A percentile compares a stretch with the other conserved stretches of the same genome.
phyloP scores from a whole-genome alignment of 2,888 invertebrate species.

The Rhingia rostrata region DNA sequence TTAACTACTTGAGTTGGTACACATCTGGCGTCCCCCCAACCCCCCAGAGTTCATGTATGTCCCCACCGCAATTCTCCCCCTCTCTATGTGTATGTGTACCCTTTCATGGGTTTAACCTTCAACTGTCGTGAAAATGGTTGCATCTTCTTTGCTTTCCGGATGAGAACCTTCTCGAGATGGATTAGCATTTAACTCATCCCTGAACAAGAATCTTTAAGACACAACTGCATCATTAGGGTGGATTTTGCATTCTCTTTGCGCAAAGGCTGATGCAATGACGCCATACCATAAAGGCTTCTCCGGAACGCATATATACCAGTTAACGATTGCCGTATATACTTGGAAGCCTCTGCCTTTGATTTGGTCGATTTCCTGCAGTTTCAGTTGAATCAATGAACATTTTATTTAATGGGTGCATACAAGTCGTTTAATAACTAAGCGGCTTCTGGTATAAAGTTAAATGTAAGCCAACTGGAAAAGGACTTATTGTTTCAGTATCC shows the following conservation, averaged over 20 bases:
- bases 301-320: no score
- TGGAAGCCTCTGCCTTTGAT: no score
- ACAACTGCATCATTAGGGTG: slow-evolving; percentile 45
- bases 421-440: no score
- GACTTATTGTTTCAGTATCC: no score
- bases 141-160: slow-evolving; percentile 35
- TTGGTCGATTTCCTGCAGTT: no score
- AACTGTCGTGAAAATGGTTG: slow-evolving; percentile 55
- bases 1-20: background rate
- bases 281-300: background rate
- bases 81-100: background rate
- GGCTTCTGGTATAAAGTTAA: no score
- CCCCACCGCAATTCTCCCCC: background rate
- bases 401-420: no score
- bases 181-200: slow-evolving; percentile 40
- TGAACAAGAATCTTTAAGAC: slow-evolving; percentile 1
- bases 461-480: no score
- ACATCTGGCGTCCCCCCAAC: background rate
- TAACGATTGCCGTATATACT: no score
- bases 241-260: slow-evolving; percentile 19
- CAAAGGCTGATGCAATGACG: background rate
- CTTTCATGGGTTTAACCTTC: slow-evolving; percentile 53
- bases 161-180: slow-evolving; percentile 30
- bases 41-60: slow-evolving; percentile 6
- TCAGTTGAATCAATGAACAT: no score